phyloP scores from a whole-genome alignment of 1,140 invertebrate genomes.

The Hestina assimilis region DNA sequence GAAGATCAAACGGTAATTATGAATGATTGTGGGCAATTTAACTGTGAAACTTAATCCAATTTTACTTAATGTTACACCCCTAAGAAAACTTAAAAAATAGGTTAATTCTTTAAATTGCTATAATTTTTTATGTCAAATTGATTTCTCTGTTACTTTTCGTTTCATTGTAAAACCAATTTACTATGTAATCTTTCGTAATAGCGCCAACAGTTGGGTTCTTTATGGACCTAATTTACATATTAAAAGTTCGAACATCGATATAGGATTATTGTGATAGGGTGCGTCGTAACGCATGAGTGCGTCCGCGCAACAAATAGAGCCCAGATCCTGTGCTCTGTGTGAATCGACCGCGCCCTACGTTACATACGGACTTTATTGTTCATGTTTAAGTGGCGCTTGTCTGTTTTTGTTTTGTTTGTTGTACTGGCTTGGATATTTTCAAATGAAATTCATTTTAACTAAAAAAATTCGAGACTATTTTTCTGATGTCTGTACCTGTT shows the following conservation, averaged over 20 bases:
- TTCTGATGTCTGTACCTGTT: no score
- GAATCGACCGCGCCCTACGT: conserved; percentile 49
- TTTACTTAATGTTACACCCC: no score
- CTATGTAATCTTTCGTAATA: conserved; percentile 1
- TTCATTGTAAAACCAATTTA: neutral
- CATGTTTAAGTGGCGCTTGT: no score
- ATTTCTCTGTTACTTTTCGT: neutral
- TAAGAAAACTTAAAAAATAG: neutral
- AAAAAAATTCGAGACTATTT: no score
- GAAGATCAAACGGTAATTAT: no score
- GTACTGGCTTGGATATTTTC: no score
- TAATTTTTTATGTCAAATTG: neutral
- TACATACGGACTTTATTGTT: conserved; percentile 2
- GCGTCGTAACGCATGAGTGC: conserved; percentile 52
- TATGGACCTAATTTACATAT: conserved; percentile 19
- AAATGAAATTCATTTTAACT: no score
- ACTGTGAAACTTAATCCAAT: neutral
- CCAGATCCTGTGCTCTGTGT: conserved; percentile 67
- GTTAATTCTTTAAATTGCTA: neutral
- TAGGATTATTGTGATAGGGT: conserved; percentile 32
- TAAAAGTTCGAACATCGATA: conserved; percentile 17
- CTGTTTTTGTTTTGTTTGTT: no score
- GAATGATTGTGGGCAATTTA: no score
- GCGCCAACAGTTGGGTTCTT: neutral
- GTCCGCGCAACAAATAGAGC: conserved; percentile 64